phyloP scores from a whole-genome alignment of 2,888 invertebrate genomes.

The Thecocarcelia acutangulata region DNA sequence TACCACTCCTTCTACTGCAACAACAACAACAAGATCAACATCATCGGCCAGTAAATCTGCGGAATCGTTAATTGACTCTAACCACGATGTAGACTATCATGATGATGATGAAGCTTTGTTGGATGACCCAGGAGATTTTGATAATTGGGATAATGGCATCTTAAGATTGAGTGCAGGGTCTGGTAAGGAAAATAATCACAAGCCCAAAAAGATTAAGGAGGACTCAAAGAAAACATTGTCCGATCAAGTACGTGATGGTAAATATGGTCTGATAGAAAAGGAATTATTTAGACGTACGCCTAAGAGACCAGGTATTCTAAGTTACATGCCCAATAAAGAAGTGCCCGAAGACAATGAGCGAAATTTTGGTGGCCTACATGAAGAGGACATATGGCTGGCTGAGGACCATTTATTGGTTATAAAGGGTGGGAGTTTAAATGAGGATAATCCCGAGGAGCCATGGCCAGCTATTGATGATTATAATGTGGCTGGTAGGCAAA shows the following conservation, averaged over 20 bases:
- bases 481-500: slow-evolving; percentile 90
- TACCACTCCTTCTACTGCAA: slow-evolving; percentile 43
- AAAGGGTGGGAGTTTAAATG: slow-evolving; percentile 87
- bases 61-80: slow-evolving; percentile 14
- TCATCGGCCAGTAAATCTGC: slow-evolving; percentile 30
- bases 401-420: slow-evolving; percentile 93
- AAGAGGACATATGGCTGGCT: slow-evolving; percentile 94
- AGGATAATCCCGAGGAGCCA: slow-evolving; percentile 81
- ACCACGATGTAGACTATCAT: slow-evolving; percentile 69
- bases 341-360: slow-evolving; percentile 90
- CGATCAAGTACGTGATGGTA: slow-evolving; percentile 95
- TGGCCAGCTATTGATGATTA: slow-evolving; percentile 94
- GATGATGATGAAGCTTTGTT: slow-evolving; percentile 79
- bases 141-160: slow-evolving; percentile 86
- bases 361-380: slow-evolving; percentile 90
- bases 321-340: slow-evolving; percentile 90
- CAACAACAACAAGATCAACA: neutral
- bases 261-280: slow-evolving; percentile 93
- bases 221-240: slow-evolving; percentile 92
- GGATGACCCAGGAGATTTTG: slow-evolving; percentile 79
- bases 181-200: slow-evolving; percentile 83
- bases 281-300: slow-evolving; percentile 88
- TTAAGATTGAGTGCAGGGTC: slow-evolving; percentile 87
- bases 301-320: slow-evolving; percentile 90
- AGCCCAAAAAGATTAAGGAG: slow-evolving; percentile 82